Conservation (phyloP, 2,113 vertebrate species). For the Actenoides hombroni region DNA sequence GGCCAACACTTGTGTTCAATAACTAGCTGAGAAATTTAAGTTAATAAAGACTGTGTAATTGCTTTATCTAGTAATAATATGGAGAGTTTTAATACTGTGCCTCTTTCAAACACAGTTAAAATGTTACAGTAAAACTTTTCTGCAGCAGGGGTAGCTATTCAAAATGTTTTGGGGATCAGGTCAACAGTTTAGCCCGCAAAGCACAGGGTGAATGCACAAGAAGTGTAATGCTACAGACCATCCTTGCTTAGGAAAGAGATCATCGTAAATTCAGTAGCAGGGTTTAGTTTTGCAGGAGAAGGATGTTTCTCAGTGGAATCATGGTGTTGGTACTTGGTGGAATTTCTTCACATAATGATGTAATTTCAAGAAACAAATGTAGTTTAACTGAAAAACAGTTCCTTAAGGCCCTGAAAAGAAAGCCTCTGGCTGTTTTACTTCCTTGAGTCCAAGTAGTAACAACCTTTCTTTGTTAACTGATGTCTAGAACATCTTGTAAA, state of each 20-base stretch:
- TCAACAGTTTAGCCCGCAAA: neutral
- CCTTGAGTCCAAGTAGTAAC: neutral
- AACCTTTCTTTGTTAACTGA: neutral
- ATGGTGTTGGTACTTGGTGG: neutral
- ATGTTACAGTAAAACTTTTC: neutral
- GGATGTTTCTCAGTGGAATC: constrained; percentile 31
- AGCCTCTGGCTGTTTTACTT: constrained; percentile 25
- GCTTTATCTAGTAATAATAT: neutral
- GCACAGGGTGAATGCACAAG: neutral
- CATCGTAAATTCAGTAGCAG: neutral
- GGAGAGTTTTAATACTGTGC: neutral
- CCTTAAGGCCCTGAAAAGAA: neutral
- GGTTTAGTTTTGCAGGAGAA: neutral
- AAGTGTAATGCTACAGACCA: neutral
- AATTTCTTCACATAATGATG: neutral
- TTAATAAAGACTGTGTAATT: neutral
- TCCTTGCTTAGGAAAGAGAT: neutral
- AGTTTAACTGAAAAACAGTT: constrained; percentile 24
- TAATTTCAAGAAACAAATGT: constrained; percentile 42
- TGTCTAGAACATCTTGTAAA: neutral
- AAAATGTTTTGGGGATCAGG: neutral
- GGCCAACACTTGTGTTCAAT: neutral
- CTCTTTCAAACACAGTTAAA: neutral
- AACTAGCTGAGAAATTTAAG: neutral
- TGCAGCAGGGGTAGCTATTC: neutral